Base-by-base conservation (phyloP, 2,797 vertebrate species). In the Falco rusticolus region DNA sequence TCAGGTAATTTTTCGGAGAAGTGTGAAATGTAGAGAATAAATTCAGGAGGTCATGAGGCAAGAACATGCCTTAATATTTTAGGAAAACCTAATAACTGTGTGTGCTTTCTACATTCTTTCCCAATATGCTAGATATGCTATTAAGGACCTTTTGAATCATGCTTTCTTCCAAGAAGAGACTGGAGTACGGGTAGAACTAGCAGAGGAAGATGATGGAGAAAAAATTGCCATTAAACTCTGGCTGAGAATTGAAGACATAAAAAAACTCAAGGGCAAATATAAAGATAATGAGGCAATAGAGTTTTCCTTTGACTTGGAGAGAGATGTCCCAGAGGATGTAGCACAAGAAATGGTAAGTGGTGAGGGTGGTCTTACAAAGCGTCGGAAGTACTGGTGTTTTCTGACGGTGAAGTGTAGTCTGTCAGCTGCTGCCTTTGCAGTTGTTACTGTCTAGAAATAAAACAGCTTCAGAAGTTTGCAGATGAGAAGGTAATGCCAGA, bases 231-330 rank as follows among this genome's bases (percentile, higher is more conserved):
- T 99, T 96, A 99, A 99, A 95, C 98, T 99, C 65, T 99, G 99
- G 99, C 98, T 99, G 70, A 98, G 99, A 89, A 99, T 99, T 97
- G 99, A 99, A 98, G 99, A 99, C 68, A 99, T 99, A 86, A 99
- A 99, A 98, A 99, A 99, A 96, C 98, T 99, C 64, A 99, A 99
- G 98, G 99, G 99, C 97, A 99, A 99, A 98, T 99, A 99, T 82
- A 99, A 99, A 98, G 99, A 99, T 97, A 99, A 99, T 96, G 99
- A 99, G 98, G 99, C 99, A 96, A 99, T 99, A 79, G 99, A 99
- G 96, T 99, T 99, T 98, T 99, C 99, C 78, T 99, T 99, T 96
- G 99, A 99, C 96, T 98, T 99, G 96, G 99, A 98, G 94, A 99
- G 99, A 95, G 99, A 99, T 66, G 98, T 99, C 48, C 99, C 99